Conservation (phyloP, 1,140 invertebrate species). For the Drosophila simulans region DNA sequence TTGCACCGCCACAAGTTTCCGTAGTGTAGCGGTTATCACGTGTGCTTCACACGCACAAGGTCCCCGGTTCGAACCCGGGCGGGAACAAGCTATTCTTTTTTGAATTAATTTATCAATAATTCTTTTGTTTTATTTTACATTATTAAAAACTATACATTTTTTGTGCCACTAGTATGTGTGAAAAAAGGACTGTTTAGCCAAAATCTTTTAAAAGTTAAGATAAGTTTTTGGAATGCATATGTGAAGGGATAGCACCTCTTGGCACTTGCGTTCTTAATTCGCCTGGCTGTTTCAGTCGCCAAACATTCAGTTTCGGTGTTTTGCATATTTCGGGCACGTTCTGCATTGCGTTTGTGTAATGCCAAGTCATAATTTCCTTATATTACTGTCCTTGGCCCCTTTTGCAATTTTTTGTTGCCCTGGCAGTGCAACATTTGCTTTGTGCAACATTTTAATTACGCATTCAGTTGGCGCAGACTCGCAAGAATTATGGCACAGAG, state of each 20-base stretch:
- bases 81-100: constrained; percentile 82
- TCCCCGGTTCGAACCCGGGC: constrained; percentile 88
- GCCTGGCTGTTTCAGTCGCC: constrained; percentile 7
- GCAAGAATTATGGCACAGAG: constrained; percentile 45
- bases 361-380: constrained; percentile 62
- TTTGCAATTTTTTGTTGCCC: constrained; percentile 24
- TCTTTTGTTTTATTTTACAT: no score
- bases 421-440: constrained; percentile 56
- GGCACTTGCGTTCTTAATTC: constrained; percentile 11
- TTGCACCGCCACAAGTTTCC: constrained; percentile 62
- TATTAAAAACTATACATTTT: no score
- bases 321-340: constrained; percentile 48
- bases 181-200: no score
- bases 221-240: no score
- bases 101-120: no score
- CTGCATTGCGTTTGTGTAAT: constrained; percentile 34
- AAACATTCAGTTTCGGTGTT: constrained; percentile 15
- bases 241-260: neutral
- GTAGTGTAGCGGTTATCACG: constrained; percentile 88
- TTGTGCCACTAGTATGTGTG: no score
- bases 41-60: constrained; percentile 88
- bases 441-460: constrained; percentile 77
- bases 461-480: constrained; percentile 68
- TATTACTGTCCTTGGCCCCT: constrained; percentile 48
- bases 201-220: no score